A percentile compares a stretch with the other conserved stretches of the same genome.
phyloP scores from a whole-genome alignment of 2,888 invertebrate species.

The Zaprionus obscuricornis region DNA sequence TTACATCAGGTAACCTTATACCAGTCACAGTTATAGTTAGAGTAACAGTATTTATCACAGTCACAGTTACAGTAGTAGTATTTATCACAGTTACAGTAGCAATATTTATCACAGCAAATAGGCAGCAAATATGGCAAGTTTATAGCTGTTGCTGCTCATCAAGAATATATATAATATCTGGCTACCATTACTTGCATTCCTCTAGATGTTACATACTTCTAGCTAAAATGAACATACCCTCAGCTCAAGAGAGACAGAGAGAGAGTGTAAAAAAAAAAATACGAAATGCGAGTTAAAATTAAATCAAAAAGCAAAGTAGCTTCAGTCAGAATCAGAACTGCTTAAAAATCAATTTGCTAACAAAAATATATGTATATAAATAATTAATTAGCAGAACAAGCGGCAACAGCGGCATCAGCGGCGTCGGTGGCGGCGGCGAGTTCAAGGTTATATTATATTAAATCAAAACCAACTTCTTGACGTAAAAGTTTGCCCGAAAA shows the following conservation, averaged over 20 bases:
- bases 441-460: slow-evolving; percentile 62
- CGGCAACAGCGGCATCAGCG: neutral
- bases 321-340: slow-evolving; percentile 41
- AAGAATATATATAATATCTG: no score
- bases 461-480: slow-evolving; percentile 14
- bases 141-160: no score
- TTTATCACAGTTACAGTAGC: no score
- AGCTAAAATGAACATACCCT: neutral
- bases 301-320: neutral
- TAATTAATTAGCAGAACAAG: slow-evolving; percentile 64
- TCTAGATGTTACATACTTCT: neutral
- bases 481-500: slow-evolving; percentile 35
- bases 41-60: no score
- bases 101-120: no score
- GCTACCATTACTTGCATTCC: no score
- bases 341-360: slow-evolving; percentile 60
- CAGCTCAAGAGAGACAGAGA: slow-evolving; percentile 10
- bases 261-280: slow-evolving; percentile 37
- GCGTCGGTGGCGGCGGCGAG: no score
- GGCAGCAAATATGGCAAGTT: no score
- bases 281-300: slow-evolving; percentile 14
- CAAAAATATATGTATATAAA: slow-evolving; percentile 59
- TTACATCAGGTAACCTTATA: no score
- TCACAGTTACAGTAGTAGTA: no score
- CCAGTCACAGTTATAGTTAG: no score